Evolutionary conservation across 2,113 vertebrate genomes (phyloP).

Genomic region (Otus sunia): DNA sequence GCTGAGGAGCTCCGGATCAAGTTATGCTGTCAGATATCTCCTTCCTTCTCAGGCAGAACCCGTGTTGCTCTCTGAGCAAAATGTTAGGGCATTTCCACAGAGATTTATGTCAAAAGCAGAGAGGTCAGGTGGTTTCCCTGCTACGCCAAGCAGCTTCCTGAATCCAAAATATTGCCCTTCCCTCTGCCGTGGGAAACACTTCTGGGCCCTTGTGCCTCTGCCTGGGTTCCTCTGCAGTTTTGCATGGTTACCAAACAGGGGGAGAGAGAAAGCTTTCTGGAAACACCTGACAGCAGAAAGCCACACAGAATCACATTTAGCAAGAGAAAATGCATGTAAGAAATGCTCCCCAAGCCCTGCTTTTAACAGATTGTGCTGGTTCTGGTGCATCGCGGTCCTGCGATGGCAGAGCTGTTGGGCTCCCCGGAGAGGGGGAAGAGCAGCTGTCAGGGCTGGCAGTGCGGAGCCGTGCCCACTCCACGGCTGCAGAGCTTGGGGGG

Average conservation of each 20-base stretch:
- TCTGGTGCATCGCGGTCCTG: neutral
- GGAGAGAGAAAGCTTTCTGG: neutral
- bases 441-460: neutral
- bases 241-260: neutral
- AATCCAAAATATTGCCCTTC: neutral
- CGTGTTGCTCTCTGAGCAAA: neutral
- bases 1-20: neutral
- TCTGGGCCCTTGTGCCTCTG: neutral
- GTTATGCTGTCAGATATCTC: neutral
- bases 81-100: neutral
- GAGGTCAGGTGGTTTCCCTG: neutral
- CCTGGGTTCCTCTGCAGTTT: neutral
- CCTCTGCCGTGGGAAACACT: neutral
- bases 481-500: neutral
- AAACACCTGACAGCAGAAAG: neutral
- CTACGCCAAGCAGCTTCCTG: neutral
- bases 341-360: neutral
- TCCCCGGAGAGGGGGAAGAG: neutral
- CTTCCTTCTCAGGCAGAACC: neutral
- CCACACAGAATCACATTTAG: neutral
- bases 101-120: neutral
- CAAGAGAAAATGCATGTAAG: neutral
- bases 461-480: rapidly evolving
- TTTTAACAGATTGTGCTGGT: neutral
- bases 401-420: neutral